Base-by-base conservation (phyloP, 2,113 vertebrate genomes). In the Crotalus tigris region DNA sequence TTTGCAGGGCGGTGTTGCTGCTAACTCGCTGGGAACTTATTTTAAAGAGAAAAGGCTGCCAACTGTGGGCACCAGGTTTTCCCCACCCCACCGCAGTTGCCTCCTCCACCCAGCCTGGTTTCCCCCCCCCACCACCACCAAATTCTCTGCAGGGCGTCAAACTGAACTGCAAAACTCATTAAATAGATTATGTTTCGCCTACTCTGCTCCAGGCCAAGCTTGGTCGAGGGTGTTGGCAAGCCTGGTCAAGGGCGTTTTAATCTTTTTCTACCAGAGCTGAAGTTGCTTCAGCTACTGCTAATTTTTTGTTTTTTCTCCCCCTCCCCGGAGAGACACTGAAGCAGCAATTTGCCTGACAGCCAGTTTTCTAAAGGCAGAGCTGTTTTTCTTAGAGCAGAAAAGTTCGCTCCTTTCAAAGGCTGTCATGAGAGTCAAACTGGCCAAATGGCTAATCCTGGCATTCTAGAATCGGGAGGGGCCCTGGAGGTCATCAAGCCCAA, bases 221-320 rank as follows among this genome's bases (percentile, higher is more conserved):
- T 95, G 93, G 94, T 95, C 95, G 92, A 1, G 94, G 95, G 93
- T 85, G 93, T 94, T 95, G 95, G 96, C 95, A 44, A 44, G 44
- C 49, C 39, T 49, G 49, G 49, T 49, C 49, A 5, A 49, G 49
- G 49, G 95, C 93, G 39, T 92, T 97, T 95, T 97, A 94, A 96
- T 96, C 95, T 44, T 97, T 97, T 96, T 95, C 94, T 96, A 94
- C 54, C 92, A 93, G 96, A 93, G 90, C 92, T 95, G 95, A 94
- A 95, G 96, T 95, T 97, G 96, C 95, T 94, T 39, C 39, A 39
- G 39, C 39, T 39, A 94, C 95, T 93, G 93, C 94, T 93, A 93
- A 81, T 93, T 91, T 93, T 21, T 58, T 58, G 39, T 39, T 39
- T 2, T 39, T 39, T 2, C 9, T 1, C 6, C 6, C 6, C 13